Conservation (phyloP, 2,797 vertebrate genomes). For the Pangasius mekongensis region DNA sequence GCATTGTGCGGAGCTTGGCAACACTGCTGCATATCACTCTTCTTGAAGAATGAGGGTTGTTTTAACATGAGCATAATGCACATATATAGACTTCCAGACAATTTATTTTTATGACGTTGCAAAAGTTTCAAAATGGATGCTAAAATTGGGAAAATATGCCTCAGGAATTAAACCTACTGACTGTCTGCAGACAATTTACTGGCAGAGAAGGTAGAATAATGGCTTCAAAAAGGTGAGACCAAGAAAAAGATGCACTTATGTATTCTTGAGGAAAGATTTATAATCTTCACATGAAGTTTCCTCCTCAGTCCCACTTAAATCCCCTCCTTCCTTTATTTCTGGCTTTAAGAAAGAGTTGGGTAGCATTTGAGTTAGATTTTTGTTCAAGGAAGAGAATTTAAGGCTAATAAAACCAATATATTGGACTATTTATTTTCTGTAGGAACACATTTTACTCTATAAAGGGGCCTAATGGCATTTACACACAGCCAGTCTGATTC, state of each 20-base stretch:
- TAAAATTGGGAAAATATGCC: conserved; percentile 32
- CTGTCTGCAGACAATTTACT: conserved; percentile 54
- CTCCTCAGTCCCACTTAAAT: background rate
- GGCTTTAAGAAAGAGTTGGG: conserved; percentile 41
- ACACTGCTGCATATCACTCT: conserved; percentile 48
- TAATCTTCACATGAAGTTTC: conserved; percentile 17
- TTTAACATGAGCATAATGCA: conserved; percentile 57
- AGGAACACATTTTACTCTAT: conserved; percentile 60
- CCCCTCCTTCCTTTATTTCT: background rate
- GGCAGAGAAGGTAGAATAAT: conserved; percentile 35
- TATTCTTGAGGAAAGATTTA: conserved; percentile 29
- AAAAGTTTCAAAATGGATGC: conserved; percentile 43
- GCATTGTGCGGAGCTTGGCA: conserved; percentile 51
- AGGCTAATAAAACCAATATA: conserved; percentile 58
- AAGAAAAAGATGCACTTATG: conserved; percentile 7
- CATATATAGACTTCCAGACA: conserved; percentile 54
- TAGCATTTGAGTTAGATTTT: conserved; percentile 44
- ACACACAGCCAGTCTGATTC: conserved; percentile 48
- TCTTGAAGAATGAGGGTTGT: conserved; percentile 46
- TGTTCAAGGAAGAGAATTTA: conserved; percentile 57
- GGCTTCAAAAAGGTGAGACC: conserved; percentile 28
- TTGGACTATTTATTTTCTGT: conserved; percentile 61
- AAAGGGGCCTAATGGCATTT: conserved; percentile 59
- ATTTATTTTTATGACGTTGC: conserved; percentile 47
- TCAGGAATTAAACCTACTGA: conserved; percentile 42